phyloP scores from a whole-genome alignment of 2,888 invertebrate species.

The Limnephilus auricula region DNA sequence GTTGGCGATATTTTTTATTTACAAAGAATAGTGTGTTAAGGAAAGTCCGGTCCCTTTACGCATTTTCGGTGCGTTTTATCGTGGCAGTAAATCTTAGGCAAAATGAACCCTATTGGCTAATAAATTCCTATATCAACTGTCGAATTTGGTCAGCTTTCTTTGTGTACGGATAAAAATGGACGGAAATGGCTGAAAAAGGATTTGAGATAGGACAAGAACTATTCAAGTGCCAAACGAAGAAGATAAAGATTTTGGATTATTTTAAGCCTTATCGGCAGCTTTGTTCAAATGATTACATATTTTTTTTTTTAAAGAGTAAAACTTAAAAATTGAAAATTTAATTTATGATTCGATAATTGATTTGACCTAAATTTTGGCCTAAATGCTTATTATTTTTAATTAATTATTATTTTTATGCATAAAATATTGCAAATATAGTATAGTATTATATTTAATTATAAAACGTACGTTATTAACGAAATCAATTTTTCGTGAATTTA shows the following conservation, averaged over 20 bases:
- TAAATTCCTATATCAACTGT: background rate
- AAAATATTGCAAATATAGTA: too few relatives aligned
- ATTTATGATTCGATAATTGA: too few relatives aligned
- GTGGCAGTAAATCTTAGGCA: background rate
- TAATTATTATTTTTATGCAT: too few relatives aligned
- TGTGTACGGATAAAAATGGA: background rate
- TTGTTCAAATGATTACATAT: background rate
- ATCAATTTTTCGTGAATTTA: too few relatives aligned
- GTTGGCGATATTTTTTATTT: background rate
- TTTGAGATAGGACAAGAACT: background rate
- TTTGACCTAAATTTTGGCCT: too few relatives aligned
- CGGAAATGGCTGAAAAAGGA: background rate
- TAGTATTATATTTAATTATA: too few relatives aligned
- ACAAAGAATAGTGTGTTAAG: background rate
- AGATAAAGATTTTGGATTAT: background rate
- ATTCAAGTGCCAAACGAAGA: background rate
- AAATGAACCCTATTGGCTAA: constrained; percentile 2
- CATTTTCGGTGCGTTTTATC: background rate
- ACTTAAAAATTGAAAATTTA: too few relatives aligned
- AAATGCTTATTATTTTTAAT: too few relatives aligned
- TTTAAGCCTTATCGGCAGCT: background rate
- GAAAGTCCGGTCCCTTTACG: background rate
- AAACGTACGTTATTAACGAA: too few relatives aligned
- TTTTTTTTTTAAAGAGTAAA: background rate
- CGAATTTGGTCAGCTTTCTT: background rate